Base-by-base conservation (phyloP, 2,888 invertebrate genomes). In the Eutolmus rufibarbis region DNA sequence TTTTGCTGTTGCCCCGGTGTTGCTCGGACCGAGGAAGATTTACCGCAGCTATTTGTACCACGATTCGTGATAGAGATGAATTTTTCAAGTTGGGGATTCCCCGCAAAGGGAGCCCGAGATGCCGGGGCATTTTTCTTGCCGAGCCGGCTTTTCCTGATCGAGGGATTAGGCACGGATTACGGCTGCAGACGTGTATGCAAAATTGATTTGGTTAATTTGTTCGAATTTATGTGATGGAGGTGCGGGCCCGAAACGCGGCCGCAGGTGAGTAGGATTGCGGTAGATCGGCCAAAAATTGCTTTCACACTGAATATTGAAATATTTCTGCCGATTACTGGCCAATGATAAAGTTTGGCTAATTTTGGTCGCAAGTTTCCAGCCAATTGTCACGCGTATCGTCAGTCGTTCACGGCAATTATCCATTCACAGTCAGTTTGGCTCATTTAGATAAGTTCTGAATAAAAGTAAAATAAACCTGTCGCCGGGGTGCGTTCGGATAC, bases 41-140 rank as follows among this genome's bases (percentile, higher is more conserved):
- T 82, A 82, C 82, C 82, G 82, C 82, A 82, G 82, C 82, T 82
- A 82, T 82, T 82, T 82, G 82, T 82, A 82, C 66, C 82, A 82
- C 66, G 82, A 82, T 82, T 82, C 82, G 57, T 82, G 82, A 82
- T 82, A 82, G 82, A 82, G 82, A 82, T 82, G 66, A 82, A 82
- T 82, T 82, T 82, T 82, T 82, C 82, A 82, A 82, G 66, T 66
- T 66, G 51, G 19, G 57, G 19, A 82, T 82, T 37, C 31, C 34
- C 57, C 34, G n/a, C 16, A 82, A 16, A 82, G 66, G 57, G 57
- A 78, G n/a, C 12, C 7, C 57, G 16, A 66, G 66, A 82, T 57
- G 51, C 82, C 82, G 19, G 37, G 34, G 34, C 66, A 82, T 82
- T 66, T 66, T 82, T 82, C 82, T 57, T 57, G 28, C 57, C 23